These are phyloP conservation scores for Poecilus cupreus DNA, from an alignment of 2,888 invertebrate genomes.

Conservation along the genomic window DNA sequence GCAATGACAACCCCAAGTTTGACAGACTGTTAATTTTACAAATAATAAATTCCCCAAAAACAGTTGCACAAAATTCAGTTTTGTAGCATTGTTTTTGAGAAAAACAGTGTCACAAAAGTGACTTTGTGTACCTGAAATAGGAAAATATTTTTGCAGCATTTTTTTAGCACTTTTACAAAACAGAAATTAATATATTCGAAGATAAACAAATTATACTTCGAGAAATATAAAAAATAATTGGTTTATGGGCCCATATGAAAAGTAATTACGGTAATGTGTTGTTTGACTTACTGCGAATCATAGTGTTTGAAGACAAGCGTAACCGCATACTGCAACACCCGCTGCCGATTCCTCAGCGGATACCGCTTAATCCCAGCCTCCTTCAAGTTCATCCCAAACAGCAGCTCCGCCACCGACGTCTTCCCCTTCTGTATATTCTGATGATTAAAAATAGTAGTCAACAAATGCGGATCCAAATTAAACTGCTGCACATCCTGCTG, in stretches of 20 bases:
- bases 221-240: too few species aligned
- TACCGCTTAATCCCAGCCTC: slow-evolving; percentile 94
- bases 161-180: background rate
- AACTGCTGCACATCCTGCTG: slow-evolving; percentile 87
- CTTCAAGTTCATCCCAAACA: slow-evolving; percentile 93
- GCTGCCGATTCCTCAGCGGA: slow-evolving; percentile 87
- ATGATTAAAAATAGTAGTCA: slow-evolving; percentile 88
- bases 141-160: background rate
- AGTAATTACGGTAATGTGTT: too few species aligned
- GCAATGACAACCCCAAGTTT: too few species aligned
- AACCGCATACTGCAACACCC: slow-evolving; percentile 92
- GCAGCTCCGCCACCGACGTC: slow-evolving; percentile 89
- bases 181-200: too few species aligned
- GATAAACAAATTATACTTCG: too few species aligned
- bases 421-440: slow-evolving; percentile 91
- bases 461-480: slow-evolving; percentile 85
- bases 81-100: too few species aligned
- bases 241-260: too few species aligned
- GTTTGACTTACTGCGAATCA: slow-evolving; percentile 81
- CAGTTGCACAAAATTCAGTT: too few species aligned
- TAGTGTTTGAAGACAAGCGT: slow-evolving; percentile 90
- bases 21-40: too few species aligned
- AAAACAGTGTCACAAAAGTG: too few species aligned
- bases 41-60: too few species aligned
- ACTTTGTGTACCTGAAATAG: too few species aligned